Evolutionary conservation across 2,113 vertebrate genomes (phyloP), one percentile per base, ranked within the genome.

Genomic region (Pipra filicauda): DNA sequence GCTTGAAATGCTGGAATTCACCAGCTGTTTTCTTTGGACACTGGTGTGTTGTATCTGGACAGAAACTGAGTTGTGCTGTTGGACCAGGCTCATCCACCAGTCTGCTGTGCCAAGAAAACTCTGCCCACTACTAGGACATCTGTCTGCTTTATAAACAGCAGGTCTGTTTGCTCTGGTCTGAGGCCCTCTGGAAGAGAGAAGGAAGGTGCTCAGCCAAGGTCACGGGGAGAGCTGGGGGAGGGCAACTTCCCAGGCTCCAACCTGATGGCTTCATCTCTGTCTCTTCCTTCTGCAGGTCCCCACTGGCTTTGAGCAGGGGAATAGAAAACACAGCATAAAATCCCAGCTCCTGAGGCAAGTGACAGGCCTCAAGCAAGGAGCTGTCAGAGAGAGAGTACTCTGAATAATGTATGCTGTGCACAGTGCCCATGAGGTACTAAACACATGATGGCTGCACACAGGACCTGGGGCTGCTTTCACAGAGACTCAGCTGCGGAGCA

Each of bases 401-500:
- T 17, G 37, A 76, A 39, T 20, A 51, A 28, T 0, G 9, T 14
- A 31, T 62, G 26, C 44, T 67, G 54, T 73, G 61, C 43, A 46
- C 33, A 39, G 61, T 28, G 30, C n/a, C 27, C 10, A 2, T n/a
- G 35, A 74, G 30, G n/a, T 74, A 23, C 30, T 54, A 43, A 44
- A 39, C 59, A 35, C 41, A 7, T 3, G 5, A 11, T 52, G 55
- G 69, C 27, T 70, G 72, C 41, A 66, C 62, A 18, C 44, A 59
- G 3, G 5, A 55, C 35, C 33, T 1, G 1, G 30, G 10, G 49
- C 54, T 80, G 49, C 72, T 77, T 81, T 85, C 31, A 5, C 51
- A 59, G 58, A 48, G 4, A 61, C 62, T 98, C 96, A 98, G 85
- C 84, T 96, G 67, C 0, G 82, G 64, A 95, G 84, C 59, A 95